A percentile compares a stretch with the other conserved stretches of the same genome.
Evolutionary conservation across 1,140 invertebrate species (phyloP).

Genomic region (Riptortus pedestris): DNA sequence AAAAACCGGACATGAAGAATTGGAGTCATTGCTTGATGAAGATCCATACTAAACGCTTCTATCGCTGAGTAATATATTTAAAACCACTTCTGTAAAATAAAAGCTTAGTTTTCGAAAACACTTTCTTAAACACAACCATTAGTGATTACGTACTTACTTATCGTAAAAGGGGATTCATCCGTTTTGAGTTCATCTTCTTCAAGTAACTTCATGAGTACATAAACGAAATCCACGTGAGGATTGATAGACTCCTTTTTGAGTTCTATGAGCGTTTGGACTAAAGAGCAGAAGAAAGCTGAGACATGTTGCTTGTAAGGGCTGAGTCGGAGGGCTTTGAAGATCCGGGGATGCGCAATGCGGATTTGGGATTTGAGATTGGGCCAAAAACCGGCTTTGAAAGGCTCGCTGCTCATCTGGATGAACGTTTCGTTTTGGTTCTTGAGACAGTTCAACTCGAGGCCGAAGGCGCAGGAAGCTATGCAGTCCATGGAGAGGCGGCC

Average conservation of each 20-base stretch:
- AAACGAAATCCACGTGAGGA: neutral
- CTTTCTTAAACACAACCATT: neutral
- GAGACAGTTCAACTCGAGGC: slow-evolving; percentile 29
- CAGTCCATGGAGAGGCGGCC: slow-evolving; percentile 33
- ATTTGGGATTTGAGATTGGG: slow-evolving; percentile 2
- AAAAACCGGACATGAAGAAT: too few species aligned
- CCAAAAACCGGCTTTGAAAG: slow-evolving; percentile 2
- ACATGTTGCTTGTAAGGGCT: slow-evolving; percentile 22
- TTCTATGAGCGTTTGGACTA: neutral
- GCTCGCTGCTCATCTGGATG: neutral
- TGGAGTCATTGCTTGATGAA: too few species aligned
- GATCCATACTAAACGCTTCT: too few species aligned
- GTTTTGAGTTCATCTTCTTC: neutral
- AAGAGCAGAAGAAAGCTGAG: slow-evolving; percentile 29
- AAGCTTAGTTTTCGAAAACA: neutral
- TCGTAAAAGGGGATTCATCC: neutral
- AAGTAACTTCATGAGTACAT: neutral
- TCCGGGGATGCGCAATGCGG: neutral
- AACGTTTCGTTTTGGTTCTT: slow-evolving; percentile 6
- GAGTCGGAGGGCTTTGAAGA: slow-evolving; percentile 20
- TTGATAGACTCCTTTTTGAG: neutral
- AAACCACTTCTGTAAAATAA: too few species aligned
- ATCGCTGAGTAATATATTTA: too few species aligned
- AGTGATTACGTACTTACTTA: neutral
- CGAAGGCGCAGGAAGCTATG: slow-evolving; percentile 37